Percentiles rank a stretch among this genome's conserved stretches.
Conservation (phyloP, 1,140 invertebrate genomes). For the Pseudomyrmex flavicornis region DNA sequence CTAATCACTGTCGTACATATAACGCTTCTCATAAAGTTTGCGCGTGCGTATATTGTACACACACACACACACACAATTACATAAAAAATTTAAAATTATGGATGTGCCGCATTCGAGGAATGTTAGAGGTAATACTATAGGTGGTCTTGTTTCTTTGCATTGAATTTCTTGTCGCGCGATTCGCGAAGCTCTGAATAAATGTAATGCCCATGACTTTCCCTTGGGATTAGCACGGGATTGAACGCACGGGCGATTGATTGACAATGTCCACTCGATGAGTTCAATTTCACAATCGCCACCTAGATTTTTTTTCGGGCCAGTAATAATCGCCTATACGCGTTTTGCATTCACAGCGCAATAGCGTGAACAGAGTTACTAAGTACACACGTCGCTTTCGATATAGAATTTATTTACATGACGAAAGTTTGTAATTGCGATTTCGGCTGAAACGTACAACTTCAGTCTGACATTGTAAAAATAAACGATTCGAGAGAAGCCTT, state of each 20-base stretch:
- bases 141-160: constrained; percentile 34
- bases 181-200: constrained; percentile 6
- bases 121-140: neutral
- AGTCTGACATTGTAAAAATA: no score
- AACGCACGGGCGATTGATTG: neutral
- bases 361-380: no score
- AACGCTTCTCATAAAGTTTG: neutral
- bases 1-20: neutral
- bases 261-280: neutral
- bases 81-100: neutral
- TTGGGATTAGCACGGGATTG: no score
- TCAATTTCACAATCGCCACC: neutral
- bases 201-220: neutral
- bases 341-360: neutral
- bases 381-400: no score
- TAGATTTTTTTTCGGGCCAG: neutral
- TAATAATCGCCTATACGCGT: neutral
- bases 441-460: no score
- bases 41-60: no score
- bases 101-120: neutral
- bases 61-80: neutral
- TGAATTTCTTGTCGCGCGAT: constrained; percentile 12
- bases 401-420: no score
- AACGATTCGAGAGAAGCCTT: no score
- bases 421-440: no score